Base-by-base conservation (phyloP, 2,797 vertebrate species). In the Fistularia commersonii region DNA sequence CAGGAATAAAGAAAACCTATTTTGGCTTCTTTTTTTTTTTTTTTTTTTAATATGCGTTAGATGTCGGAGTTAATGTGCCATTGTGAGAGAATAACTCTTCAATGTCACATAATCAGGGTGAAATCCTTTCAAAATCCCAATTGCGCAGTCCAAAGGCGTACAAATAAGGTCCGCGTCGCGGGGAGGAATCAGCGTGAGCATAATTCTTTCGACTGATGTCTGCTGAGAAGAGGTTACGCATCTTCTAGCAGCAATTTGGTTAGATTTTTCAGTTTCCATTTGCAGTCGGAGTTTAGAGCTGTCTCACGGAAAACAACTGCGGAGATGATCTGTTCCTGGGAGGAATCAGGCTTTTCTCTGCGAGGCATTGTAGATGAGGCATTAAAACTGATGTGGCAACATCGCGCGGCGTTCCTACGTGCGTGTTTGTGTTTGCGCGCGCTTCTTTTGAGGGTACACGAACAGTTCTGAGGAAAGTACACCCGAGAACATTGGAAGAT, bases 261-360 rank as follows among this genome's bases (percentile, higher is more conserved):
- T 70, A 66, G 82, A 78, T 87, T 86, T 87, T 88, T 84, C 80
- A 86, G 69, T 88, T 89, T 86, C 80, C 85, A 86, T 88, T 84
- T 86, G 79, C 77, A 71, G 76, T 70, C 65, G 61, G 59, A 55
- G 64, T 81, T 82, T 81, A 69, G 69, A 66, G 65, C 52, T 61
- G 51, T 84, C 78, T 81, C 66, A 8, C 75, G 69, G 75, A 66
- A 80, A 68, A 61, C 55, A 63, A 60, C 65, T 72, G 68, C 47
- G 23, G 76, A 80, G 81, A 80, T 83, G 80, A 85, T 85, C 67
- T 76, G 75, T 84, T 86, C 74, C 82, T 66, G 68, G 64, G 61
- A 62, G 81, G 72, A 70, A 84, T 80, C 79, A 81, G 11, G 64
- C 76, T 79, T 81, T 77, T 80, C 77, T 72, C 65, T 68, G 66